A percentile compares a stretch with the other conserved stretches of the same genome.
Evolutionary conservation across 1,140 invertebrate genomes (phyloP).

Genomic region (Ruditapes philippinarum): DNA sequence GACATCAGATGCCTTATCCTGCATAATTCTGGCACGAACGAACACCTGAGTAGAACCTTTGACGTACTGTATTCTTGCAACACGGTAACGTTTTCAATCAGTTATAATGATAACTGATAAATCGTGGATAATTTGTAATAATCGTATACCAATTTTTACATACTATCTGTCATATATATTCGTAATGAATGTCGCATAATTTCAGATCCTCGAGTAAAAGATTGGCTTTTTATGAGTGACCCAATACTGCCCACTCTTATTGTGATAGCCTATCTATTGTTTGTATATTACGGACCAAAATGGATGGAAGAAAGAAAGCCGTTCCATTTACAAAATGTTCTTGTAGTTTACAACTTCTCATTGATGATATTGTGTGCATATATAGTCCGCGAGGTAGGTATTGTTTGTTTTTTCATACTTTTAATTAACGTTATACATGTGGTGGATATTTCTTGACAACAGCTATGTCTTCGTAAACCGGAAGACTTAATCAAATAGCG

Average conservation of each 20-base stretch:
- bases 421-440: too few relatives aligned
- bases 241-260: constrained; percentile 84
- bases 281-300: constrained; percentile 90
- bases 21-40: neutral
- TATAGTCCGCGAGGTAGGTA: constrained; percentile 24
- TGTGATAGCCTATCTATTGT: constrained; percentile 82
- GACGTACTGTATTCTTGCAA: neutral
- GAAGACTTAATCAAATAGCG: too few relatives aligned
- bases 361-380: constrained; percentile 92
- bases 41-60: neutral
- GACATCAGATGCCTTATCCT: neutral
- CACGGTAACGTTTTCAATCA: neutral
- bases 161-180: neutral
- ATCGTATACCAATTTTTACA: neutral
- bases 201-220: constrained; percentile 85
- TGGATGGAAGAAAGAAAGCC: constrained; percentile 95
- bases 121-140: neutral
- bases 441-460: too few relatives aligned
- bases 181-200: constrained; percentile 7
- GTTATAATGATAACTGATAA: neutral
- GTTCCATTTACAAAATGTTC: constrained; percentile 91
- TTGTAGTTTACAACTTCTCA: constrained; percentile 94
- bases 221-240: constrained; percentile 86
- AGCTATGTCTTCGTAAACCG: too few relatives aligned
- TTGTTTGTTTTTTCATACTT: too few relatives aligned